A percentile compares a stretch with the other conserved stretches of the same genome.
Evolutionary conservation across 2,888 invertebrate genomes (phyloP).

Genomic region (Dryomyza anilis): DNA sequence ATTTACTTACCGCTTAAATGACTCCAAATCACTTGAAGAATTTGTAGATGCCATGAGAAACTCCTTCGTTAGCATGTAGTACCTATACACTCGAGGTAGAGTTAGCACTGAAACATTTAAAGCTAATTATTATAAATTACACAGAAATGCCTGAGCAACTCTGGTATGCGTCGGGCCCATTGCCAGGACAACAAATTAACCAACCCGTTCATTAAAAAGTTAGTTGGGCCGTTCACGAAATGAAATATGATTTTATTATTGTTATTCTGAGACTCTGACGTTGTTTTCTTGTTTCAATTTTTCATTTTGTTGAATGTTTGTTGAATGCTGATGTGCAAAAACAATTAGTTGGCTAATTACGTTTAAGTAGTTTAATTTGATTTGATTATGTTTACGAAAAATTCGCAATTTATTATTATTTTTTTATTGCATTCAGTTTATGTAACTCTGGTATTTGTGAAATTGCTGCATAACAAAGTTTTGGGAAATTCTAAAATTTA

Average conservation of each 20-base stretch:
- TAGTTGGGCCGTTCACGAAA: too few species aligned
- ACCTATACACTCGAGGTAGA: too few species aligned
- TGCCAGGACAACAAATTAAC: conserved; percentile 7
- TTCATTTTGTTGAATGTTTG: too few species aligned
- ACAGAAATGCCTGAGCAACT: neutral
- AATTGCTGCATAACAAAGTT: too few species aligned
- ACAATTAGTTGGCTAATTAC: conserved; percentile 10
- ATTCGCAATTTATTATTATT: neutral
- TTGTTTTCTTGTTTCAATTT: too few species aligned
- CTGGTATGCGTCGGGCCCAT: neutral
- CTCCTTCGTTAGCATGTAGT: too few species aligned
- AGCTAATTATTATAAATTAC: conserved; percentile 3
- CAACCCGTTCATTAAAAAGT: conserved; percentile 9
- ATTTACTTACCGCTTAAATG: conserved; percentile 10
- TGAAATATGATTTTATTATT: conserved; percentile 8
- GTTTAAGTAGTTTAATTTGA: conserved; percentile 5
- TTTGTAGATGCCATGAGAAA: too few species aligned
- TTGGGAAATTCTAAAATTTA: too few species aligned
- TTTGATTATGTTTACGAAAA: conserved; percentile 9
- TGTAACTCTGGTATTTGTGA: too few species aligned
- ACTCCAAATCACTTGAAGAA: conserved; percentile 7
- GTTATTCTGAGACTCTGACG: neutral
- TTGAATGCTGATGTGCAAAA: neutral
- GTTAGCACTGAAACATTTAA: neutral
- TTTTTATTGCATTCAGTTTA: neutral